These are phyloP conservation scores for Aricia agestis DNA, from an alignment of 1,140 invertebrate genomes.

Conservation along the genomic window DNA sequence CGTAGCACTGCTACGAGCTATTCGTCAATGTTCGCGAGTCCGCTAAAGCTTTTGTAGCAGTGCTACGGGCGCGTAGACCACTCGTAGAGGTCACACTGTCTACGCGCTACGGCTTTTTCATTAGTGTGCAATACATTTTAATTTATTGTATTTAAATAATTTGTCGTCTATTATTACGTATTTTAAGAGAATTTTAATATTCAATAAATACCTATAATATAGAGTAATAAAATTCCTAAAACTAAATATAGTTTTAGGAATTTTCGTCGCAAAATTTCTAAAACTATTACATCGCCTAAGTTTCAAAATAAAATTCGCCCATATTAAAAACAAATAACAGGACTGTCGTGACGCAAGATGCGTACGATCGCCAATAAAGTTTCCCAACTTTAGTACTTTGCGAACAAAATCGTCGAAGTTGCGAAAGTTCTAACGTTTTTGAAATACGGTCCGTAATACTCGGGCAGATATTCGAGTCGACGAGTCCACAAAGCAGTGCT, in stretches of 20 bases:
- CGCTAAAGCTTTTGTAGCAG: neutral
- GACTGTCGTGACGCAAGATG: conserved; percentile 22
- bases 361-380: conserved; percentile 39
- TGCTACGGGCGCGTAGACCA: neutral
- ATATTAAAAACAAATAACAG: conserved; percentile 13
- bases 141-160: no score
- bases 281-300: neutral
- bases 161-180: no score
- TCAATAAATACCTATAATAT: no score
- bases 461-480: conserved; percentile 4
- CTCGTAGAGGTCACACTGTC: neutral
- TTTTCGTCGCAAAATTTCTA: neutral
- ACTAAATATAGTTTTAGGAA: no score
- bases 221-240: neutral
- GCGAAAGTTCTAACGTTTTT: conserved; percentile 16
- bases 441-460: conserved; percentile 17
- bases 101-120: neutral
- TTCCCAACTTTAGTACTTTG: conserved; percentile 23
- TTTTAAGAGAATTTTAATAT: no score
- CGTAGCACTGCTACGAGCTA: neutral
- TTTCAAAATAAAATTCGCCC: neutral
- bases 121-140: no score
- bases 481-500: conserved; percentile 31
- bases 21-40: neutral
- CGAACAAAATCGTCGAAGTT: neutral